Evolutionary conservation across 1,140 invertebrate species (phyloP).

Genomic region (Aphelinus atriplicis): DNA sequence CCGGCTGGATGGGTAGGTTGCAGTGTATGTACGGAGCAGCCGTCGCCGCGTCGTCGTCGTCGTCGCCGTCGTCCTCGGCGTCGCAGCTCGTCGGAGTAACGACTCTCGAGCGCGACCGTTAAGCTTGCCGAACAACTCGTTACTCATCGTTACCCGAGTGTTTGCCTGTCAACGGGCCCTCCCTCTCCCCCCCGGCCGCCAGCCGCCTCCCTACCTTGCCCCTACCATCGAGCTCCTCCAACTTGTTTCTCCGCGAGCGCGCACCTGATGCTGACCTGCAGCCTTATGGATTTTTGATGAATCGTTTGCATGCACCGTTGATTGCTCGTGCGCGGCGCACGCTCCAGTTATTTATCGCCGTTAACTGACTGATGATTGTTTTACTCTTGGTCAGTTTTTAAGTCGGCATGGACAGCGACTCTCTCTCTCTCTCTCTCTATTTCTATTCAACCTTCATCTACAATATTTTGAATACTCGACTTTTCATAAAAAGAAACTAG

Average conservation of each 20-base stretch:
- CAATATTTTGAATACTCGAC: too few species aligned
- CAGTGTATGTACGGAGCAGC: too few species aligned
- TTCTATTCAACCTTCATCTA: too few species aligned
- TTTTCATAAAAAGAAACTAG: too few species aligned
- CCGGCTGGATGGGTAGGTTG: neutral
- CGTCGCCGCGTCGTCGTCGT: too few species aligned
- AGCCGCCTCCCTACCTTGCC: neutral
- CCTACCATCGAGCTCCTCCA: slow-evolving; percentile 4
- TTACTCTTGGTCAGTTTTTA: neutral
- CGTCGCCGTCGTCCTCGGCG: neutral
- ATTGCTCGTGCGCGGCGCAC: too few species aligned
- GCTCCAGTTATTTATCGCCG: too few species aligned
- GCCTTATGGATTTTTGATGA: neutral
- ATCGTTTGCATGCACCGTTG: neutral
- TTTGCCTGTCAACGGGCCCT: slow-evolving; percentile 19
- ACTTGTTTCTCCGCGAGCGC: neutral
- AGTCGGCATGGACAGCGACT: too few species aligned
- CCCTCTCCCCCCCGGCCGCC: too few species aligned
- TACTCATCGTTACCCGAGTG: slow-evolving; percentile 29
- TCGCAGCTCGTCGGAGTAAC: slow-evolving; percentile 10
- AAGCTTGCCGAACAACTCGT: slow-evolving; percentile 27
- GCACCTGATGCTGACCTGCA: neutral
- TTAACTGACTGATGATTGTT: too few species aligned
- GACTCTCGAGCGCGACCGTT: neutral
- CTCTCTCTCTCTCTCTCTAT: too few species aligned